A percentile compares a stretch with the other conserved stretches of the same genome.
Evolutionary conservation across 2,888 invertebrate species (phyloP).

Genomic region (Cecidostiba fungosa): DNA sequence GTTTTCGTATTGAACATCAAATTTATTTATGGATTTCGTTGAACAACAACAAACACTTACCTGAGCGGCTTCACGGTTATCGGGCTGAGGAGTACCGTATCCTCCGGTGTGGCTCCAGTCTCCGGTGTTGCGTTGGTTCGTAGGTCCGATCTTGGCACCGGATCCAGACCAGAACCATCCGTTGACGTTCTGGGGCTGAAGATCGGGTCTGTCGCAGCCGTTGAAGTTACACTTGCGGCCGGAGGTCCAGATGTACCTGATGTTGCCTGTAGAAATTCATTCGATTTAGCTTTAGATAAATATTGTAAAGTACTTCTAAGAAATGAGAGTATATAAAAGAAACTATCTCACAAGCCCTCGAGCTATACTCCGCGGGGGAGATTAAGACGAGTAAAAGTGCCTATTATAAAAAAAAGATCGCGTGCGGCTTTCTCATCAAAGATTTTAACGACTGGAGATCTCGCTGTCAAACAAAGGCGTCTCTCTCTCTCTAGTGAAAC

Average conservation of each 20-base stretch:
- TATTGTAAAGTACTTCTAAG: background rate
- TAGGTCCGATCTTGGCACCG: slow-evolving; percentile 94
- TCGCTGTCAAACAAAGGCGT: background rate
- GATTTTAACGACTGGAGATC: background rate
- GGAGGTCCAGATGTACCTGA: slow-evolving; percentile 93
- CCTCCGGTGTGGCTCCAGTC: slow-evolving; percentile 95
- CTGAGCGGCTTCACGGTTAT: slow-evolving; percentile 94
- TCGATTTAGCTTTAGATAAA: background rate
- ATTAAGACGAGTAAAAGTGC: background rate
- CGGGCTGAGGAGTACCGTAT: slow-evolving; percentile 93
- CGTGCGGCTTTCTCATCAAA: background rate
- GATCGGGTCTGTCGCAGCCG: slow-evolving; percentile 92
- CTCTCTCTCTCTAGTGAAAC: background rate
- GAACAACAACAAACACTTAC: slow-evolving; percentile 79
- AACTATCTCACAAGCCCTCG: background rate
- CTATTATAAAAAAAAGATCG: background rate
- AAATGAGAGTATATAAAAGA: background rate
- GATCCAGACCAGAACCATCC: slow-evolving; percentile 98
- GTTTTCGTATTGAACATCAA: too few relatives aligned
- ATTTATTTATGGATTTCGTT: background rate
- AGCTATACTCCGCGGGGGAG: too few relatives aligned
- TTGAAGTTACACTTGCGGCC: slow-evolving; percentile 96
- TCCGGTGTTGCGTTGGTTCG: slow-evolving; percentile 92
- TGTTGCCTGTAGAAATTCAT: slow-evolving; percentile 77
- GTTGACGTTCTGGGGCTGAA: slow-evolving; percentile 90